phyloP scores from a whole-genome alignment of 2,888 invertebrate species.

The Lydus trimaculatus region DNA sequence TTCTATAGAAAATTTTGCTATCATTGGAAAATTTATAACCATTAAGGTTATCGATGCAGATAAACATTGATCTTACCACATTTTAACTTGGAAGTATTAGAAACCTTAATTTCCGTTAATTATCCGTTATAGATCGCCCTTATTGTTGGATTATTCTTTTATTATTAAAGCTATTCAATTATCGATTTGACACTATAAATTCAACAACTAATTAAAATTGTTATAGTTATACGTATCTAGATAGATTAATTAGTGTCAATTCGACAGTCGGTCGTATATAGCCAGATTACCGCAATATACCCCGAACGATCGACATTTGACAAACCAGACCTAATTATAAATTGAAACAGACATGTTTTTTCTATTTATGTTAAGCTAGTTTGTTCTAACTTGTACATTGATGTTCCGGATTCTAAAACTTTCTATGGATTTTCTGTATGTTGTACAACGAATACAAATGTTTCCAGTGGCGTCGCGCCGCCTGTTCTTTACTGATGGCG shows the following conservation, averaged over 20 bases:
- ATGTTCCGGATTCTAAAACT: constrained; percentile 49
- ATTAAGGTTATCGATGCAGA: not conserved
- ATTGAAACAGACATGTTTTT: not conserved
- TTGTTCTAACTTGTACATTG: constrained; percentile 38
- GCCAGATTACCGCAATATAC: not conserved
- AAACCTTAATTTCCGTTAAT: not conserved
- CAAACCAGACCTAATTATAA: not conserved
- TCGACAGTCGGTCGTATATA: not conserved
- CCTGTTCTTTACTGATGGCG: constrained; percentile 48
- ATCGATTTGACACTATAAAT: too few relatives aligned
- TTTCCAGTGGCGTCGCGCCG: constrained; percentile 52
- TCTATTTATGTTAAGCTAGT: constrained; percentile 33
- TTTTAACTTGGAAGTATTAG: not conserved
- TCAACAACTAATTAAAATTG: not conserved
- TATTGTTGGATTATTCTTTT: not conserved
- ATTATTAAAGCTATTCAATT: too few relatives aligned
- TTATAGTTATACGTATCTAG: not conserved
- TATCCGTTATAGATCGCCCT: not conserved
- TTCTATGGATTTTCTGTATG: constrained; percentile 46
- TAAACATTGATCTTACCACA: not conserved
- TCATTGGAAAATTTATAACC: not conserved
- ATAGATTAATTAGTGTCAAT: not conserved
- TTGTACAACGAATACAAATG: constrained; percentile 51
- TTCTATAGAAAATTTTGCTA: not conserved
- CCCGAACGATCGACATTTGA: not conserved